phyloP scores from a whole-genome alignment of 1,140 invertebrate species.

The Eumeta japonica region DNA sequence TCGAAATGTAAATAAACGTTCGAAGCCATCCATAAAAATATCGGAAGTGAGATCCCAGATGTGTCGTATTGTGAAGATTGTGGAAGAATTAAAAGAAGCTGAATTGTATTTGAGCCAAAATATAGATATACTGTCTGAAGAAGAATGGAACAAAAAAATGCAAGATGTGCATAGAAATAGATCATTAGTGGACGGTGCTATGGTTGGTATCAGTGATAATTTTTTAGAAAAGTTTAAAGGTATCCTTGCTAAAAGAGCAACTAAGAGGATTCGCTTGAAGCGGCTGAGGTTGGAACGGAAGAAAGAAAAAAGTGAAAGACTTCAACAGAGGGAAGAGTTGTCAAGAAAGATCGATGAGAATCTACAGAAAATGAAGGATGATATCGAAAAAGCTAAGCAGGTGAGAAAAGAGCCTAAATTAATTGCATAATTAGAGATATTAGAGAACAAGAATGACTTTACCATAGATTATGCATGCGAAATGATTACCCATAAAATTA shows the following conservation, averaged over 20 bases:
- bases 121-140: slow-evolving; percentile 40
- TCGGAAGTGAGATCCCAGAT: slow-evolving; percentile 34
- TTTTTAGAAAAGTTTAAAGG: slow-evolving; percentile 48
- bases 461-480: too few species aligned
- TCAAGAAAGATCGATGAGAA: slow-evolving; percentile 63
- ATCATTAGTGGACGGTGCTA: slow-evolving; percentile 39
- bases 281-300: slow-evolving; percentile 44
- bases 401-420: too few species aligned
- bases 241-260: slow-evolving; percentile 53
- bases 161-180: slow-evolving; percentile 50
- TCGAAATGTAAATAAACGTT: too few species aligned
- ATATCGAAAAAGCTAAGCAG: slow-evolving; percentile 62
- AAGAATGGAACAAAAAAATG: slow-evolving; percentile 57
- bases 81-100: slow-evolving; percentile 47
- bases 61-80: slow-evolving; percentile 25
- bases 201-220: slow-evolving; percentile 42
- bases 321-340: slow-evolving; percentile 42
- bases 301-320: slow-evolving; percentile 37
- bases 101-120: slow-evolving; percentile 46
- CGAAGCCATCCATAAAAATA: slow-evolving; percentile 22
- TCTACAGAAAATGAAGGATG: slow-evolving; percentile 61
- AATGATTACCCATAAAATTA: too few species aligned
- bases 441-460: not conserved
- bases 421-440: not conserved
- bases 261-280: slow-evolving; percentile 59